Evolutionary conservation across 2,113 vertebrate genomes (phyloP).

Genomic region (Dissostichus mawsoni): DNA sequence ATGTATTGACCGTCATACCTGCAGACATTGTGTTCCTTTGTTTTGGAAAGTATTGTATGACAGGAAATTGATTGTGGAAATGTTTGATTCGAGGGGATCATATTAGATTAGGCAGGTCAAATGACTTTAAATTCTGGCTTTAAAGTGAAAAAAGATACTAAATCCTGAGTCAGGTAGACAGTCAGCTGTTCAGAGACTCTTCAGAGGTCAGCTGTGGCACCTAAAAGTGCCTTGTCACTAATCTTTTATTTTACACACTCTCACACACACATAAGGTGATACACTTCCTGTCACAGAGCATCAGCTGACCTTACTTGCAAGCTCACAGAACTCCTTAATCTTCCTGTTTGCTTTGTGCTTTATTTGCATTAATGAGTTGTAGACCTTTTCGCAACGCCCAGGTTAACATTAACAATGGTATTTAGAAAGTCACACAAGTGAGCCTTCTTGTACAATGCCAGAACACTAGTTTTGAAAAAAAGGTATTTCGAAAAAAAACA

Average conservation of each 20-base stretch:
- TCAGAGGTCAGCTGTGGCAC: slow-evolving; percentile 14
- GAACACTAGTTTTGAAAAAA: neutral
- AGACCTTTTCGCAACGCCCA: neutral
- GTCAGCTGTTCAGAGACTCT: neutral
- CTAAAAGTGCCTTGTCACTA: slow-evolving; percentile 41
- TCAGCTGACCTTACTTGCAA: neutral
- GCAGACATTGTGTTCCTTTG: too few relatives aligned
- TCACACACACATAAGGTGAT: neutral
- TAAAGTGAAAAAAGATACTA: neutral
- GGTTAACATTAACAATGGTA: neutral
- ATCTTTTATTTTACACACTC: neutral
- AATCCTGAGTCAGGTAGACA: neutral
- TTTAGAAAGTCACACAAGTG: neutral
- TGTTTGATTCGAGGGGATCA: neutral
- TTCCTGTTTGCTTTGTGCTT: neutral
- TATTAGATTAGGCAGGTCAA: neutral
- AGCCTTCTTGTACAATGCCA: neutral
- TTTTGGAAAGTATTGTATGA: neutral
- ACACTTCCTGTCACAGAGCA: neutral
- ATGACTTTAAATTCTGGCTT: neutral
- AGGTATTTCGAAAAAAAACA: too few relatives aligned
- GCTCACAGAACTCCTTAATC: slow-evolving; percentile 3
- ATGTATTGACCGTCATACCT: too few relatives aligned
- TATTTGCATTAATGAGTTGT: neutral
- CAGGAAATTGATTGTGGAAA: neutral